These are phyloP conservation scores for Heteronetta atricapilla DNA, from an alignment of 2,113 vertebrate genomes.

Conservation along the genomic window DNA sequence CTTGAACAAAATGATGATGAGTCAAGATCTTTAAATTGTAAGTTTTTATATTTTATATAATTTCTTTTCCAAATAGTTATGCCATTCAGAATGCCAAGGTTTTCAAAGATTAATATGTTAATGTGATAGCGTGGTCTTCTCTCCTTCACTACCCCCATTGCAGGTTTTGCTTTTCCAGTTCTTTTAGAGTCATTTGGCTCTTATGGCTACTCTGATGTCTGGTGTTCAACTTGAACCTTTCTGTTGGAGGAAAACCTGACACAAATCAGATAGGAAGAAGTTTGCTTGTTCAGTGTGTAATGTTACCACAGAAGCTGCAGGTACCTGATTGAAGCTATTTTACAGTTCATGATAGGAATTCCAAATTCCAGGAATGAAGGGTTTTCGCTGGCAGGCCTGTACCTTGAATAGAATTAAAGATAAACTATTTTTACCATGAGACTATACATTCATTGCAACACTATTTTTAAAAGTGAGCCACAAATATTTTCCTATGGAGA, in stretches of 20 bases:
- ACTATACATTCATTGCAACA: not conserved
- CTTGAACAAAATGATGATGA: not conserved
- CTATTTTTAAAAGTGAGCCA: not conserved
- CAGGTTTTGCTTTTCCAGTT: not conserved
- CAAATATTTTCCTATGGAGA: not conserved
- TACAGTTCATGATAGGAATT: not conserved
- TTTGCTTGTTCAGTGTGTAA: not conserved
- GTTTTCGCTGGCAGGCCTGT: not conserved
- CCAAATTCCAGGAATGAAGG: not conserved
- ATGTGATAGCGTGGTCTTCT: not conserved
- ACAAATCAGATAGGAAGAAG: not conserved
- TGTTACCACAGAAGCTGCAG: not conserved
- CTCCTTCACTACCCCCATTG: rapidly evolving
- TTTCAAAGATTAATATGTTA: not conserved
- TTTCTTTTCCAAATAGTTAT: not conserved
- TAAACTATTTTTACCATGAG: not conserved
- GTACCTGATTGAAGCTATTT: not conserved
- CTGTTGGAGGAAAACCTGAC: not conserved
- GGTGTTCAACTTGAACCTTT: not conserved
- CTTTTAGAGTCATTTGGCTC: not conserved
- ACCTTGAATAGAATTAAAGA: not conserved
- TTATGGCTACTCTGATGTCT: not conserved
- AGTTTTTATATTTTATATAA: not conserved
- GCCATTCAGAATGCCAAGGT: not conserved
- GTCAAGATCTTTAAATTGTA: not conserved